These are phyloP conservation scores for Caenorhabditis sp. DNA, from an alignment of 2,888 invertebrate genomes.

Conservation along the genomic window DNA sequence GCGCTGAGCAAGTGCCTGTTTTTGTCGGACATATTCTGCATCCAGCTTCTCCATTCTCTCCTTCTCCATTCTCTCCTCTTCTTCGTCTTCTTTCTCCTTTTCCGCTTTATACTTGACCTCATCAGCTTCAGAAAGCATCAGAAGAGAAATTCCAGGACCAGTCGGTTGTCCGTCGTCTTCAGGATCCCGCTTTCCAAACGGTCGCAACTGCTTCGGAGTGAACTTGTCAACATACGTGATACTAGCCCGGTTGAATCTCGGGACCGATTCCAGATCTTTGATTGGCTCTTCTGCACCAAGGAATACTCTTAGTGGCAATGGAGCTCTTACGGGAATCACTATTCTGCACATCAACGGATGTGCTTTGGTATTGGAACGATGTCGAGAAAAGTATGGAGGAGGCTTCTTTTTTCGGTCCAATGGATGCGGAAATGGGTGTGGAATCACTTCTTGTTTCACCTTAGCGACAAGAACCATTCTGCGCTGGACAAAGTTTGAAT, in stretches of 20 bases:
- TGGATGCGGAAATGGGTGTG: too few species aligned
- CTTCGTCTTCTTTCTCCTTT: not conserved
- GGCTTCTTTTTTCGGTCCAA: too few species aligned
- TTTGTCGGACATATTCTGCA: not conserved
- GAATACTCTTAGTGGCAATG: not conserved
- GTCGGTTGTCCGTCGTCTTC: not conserved
- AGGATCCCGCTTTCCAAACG: constrained; percentile 16
- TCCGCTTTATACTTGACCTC: not conserved
- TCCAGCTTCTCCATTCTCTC: not conserved
- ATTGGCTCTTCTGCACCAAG: constrained; percentile 15
- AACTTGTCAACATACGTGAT: not conserved
- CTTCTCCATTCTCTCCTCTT: not conserved
- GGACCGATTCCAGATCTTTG: constrained; percentile 15
- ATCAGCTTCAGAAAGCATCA: not conserved
- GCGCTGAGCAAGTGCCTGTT: constrained; percentile 5
- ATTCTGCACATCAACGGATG: too few species aligned
- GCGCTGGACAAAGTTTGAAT: too few species aligned
- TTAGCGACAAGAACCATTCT: too few species aligned
- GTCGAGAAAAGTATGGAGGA: too few species aligned
- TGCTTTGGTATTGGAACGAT: too few species aligned
- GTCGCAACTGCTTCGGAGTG: not conserved
- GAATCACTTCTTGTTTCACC: too few species aligned
- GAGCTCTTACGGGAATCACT: too few species aligned
- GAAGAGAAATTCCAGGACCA: not conserved
- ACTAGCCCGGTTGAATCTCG: not conserved